phyloP scores from a whole-genome alignment of 2,888 invertebrate species.

The Polyommatus icarus region DNA sequence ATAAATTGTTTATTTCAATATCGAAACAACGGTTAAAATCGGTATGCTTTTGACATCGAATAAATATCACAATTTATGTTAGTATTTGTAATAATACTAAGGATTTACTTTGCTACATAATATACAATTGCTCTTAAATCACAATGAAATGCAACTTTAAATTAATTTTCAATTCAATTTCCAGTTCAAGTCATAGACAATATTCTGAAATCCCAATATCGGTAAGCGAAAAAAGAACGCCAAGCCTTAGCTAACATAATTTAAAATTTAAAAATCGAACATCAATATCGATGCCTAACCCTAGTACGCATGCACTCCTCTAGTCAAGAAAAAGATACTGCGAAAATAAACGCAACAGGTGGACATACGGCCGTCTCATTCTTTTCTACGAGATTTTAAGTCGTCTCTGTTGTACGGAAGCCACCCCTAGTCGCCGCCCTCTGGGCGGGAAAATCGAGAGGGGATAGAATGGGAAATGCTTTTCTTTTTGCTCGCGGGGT shows the following conservation, averaged over 20 bases:
- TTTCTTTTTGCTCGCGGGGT: constrained; percentile 78
- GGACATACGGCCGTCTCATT: constrained; percentile 76
- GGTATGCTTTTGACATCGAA: neutral
- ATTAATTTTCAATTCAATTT: constrained; percentile 5
- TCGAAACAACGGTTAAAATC: neutral
- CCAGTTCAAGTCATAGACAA: neutral
- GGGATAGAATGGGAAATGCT: constrained; percentile 74
- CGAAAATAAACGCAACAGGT: constrained; percentile 79
- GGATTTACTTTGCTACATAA: too few species aligned
- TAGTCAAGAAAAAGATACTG: constrained; percentile 69
- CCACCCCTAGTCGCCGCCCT: constrained; percentile 78
- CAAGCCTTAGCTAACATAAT: constrained; percentile 26
- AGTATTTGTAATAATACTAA: neutral
- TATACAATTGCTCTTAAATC: neutral
- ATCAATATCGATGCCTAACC: constrained; percentile 68
- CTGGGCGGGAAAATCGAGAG: constrained; percentile 78
- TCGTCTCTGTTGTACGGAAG: constrained; percentile 74
- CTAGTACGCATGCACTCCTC: constrained; percentile 74
- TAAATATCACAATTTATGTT: neutral
- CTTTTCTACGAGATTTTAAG: constrained; percentile 73
- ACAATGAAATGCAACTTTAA: neutral
- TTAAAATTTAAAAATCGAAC: constrained; percentile 33
- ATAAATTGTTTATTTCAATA: neutral
- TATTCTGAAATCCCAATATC: neutral
- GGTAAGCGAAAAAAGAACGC: constrained; percentile 4